Evolutionary conservation across 1,140 invertebrate species (phyloP).

Genomic region (Atta cephalotes): DNA sequence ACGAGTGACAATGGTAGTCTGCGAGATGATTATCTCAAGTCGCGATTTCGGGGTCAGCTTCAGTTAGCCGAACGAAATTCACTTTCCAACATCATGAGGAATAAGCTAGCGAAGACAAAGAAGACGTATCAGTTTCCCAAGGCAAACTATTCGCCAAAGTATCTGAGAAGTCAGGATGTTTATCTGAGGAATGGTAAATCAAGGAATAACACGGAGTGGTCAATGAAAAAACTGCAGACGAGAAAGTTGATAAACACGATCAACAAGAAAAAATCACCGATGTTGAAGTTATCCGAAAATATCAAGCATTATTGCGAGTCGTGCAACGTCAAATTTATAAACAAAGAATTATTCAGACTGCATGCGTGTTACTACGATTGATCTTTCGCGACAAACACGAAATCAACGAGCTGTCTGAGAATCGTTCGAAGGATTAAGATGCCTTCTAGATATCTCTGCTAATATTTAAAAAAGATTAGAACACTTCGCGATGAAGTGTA

Average conservation of each 20-base stretch:
- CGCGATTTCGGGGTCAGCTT: not conserved
- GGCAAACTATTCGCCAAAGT: slow-evolving; percentile 61
- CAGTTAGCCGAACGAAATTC: not conserved
- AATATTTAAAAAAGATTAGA: not conserved
- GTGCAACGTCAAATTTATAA: slow-evolving; percentile 76
- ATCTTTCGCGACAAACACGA: slow-evolving; percentile 12
- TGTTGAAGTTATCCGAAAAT: slow-evolving; percentile 41
- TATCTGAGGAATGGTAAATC: slow-evolving; percentile 76
- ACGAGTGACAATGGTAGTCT: not conserved
- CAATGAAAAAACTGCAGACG: slow-evolving; percentile 43
- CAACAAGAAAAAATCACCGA: slow-evolving; percentile 34
- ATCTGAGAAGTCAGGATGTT: slow-evolving; percentile 76
- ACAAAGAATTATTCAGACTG: slow-evolving; percentile 76
- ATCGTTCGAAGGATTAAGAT: not conserved
- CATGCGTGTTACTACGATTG: slow-evolving; percentile 75
- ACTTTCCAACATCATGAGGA: slow-evolving; percentile 18
- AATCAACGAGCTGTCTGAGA: not conserved
- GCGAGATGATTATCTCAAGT: not conserved
- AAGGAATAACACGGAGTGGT: slow-evolving; percentile 19
- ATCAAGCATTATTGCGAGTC: slow-evolving; percentile 79
- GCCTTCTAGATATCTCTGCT: not conserved
- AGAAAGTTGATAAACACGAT: slow-evolving; percentile 35
- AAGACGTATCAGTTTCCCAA: not conserved
- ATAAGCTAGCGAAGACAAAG: slow-evolving; percentile 28
- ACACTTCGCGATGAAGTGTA: not conserved